Conservation (phyloP, 1,140 invertebrate species). For the Epicauta chinensis region DNA sequence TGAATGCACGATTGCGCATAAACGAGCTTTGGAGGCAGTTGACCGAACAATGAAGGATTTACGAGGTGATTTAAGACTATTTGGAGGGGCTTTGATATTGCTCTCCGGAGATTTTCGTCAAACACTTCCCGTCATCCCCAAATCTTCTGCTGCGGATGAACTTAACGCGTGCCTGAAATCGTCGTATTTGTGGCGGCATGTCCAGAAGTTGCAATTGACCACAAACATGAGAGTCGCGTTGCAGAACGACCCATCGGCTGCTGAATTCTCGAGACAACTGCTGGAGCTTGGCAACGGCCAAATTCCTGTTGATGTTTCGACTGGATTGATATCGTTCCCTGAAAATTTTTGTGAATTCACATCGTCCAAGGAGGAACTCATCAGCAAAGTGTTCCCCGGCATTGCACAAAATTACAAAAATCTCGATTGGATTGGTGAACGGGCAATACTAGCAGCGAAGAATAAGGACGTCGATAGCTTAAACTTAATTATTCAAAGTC, state of each 20-base stretch:
- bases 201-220: background rate
- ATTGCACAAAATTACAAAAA: constrained; percentile 29
- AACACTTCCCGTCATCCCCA: constrained; percentile 44
- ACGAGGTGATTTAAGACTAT: constrained; percentile 28
- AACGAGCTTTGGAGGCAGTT: constrained; percentile 10
- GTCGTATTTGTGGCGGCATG: constrained; percentile 7
- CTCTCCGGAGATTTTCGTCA: constrained; percentile 41
- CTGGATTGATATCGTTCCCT: constrained; percentile 39
- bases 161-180: constrained; percentile 12
- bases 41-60: constrained; percentile 32
- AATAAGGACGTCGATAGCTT: constrained; percentile 37
- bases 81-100: constrained; percentile 26
- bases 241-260: constrained; percentile 24
- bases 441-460: constrained; percentile 35
- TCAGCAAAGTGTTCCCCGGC: constrained; percentile 20
- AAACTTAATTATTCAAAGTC: constrained; percentile 31
- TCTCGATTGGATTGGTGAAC: constrained; percentile 34
- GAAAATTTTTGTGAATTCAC: constrained; percentile 37
- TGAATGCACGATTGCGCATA: no score
- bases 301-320: constrained; percentile 31
- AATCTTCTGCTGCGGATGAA: constrained; percentile 6
- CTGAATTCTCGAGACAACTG: constrained; percentile 31
- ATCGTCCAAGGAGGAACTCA: constrained; percentile 35
- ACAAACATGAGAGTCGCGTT: constrained; percentile 30
- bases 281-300: constrained; percentile 28